Conservation (phyloP, 2,113 vertebrate species). For the Leucoraja erinaceus region DNA sequence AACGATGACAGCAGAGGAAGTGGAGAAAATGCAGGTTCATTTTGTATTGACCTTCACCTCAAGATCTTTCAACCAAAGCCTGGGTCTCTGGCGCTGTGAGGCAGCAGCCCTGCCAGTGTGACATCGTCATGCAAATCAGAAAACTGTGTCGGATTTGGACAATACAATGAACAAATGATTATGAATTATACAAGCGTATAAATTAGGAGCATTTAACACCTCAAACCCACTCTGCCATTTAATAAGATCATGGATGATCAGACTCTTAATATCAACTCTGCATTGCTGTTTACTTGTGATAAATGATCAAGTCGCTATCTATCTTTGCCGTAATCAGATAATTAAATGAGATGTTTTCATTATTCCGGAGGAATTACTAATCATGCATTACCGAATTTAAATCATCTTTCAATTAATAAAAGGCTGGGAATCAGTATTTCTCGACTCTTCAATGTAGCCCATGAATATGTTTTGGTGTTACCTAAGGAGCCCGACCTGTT, state of each 20-base stretch:
- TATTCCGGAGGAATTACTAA: background rate
- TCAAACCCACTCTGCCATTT: too few relatives aligned
- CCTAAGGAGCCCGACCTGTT: background rate
- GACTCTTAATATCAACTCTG: too few relatives aligned
- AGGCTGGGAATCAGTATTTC: background rate
- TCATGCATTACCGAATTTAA: background rate
- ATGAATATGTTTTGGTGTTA: background rate
- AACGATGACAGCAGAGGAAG: background rate
- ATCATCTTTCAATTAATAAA: background rate
- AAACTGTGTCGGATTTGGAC: background rate
- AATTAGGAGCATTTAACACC: too few relatives aligned
- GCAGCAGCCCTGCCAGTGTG: too few relatives aligned
- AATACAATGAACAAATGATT: too few relatives aligned
- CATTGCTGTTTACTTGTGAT: too few relatives aligned
- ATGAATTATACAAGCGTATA: too few relatives aligned
- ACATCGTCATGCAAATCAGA: background rate
- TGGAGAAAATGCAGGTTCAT: background rate
- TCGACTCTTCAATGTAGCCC: background rate
- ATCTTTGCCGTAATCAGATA: background rate
- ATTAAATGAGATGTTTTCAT: background rate
- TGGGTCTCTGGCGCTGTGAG: too few relatives aligned
- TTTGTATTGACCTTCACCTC: background rate
- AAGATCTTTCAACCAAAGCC: background rate
- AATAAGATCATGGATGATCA: too few relatives aligned
- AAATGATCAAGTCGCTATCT: too few relatives aligned